A percentile compares a stretch with the other conserved stretches of the same genome.
phyloP scores from a whole-genome alignment of 2,888 invertebrate genomes.

The Gordius sp. region DNA sequence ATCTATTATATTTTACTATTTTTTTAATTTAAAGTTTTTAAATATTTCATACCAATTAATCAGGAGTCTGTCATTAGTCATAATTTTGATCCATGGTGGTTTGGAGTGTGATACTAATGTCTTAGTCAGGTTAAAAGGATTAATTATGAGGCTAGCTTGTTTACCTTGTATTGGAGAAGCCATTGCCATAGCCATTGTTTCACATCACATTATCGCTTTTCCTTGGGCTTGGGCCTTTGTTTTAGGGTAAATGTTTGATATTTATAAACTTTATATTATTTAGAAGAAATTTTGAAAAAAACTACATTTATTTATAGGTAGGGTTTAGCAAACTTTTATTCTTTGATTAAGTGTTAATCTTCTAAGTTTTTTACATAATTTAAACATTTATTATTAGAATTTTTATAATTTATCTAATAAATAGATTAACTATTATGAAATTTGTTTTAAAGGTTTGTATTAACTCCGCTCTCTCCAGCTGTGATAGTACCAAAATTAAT shows the following conservation, averaged over 20 bases:
- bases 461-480: slow-evolving; percentile 31
- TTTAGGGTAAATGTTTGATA: slow-evolving; percentile 22
- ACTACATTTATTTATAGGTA: no score
- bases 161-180: slow-evolving; percentile 21
- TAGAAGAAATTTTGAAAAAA: neutral
- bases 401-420: no score
- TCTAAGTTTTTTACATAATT: no score
- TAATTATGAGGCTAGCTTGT: slow-evolving; percentile 18
- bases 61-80: slow-evolving; percentile 16
- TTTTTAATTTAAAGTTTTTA: no score
- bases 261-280: neutral
- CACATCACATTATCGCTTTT: slow-evolving; percentile 19
- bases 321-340: no score
- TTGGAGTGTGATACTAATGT: slow-evolving; percentile 17
- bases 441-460: slow-evolving; percentile 21
- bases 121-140: slow-evolving; percentile 17
- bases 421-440: no score
- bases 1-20: no score
- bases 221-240: slow-evolving; percentile 20
- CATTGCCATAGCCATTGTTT: slow-evolving; percentile 18
- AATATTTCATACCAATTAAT: no score
- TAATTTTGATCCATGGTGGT: slow-evolving; percentile 19
- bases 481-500: slow-evolving; percentile 30
- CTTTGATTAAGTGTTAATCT: no score
- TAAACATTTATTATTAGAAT: no score